Evolutionary conservation across 2,113 vertebrate species (phyloP).

Genomic region (Furnarius figulus): DNA sequence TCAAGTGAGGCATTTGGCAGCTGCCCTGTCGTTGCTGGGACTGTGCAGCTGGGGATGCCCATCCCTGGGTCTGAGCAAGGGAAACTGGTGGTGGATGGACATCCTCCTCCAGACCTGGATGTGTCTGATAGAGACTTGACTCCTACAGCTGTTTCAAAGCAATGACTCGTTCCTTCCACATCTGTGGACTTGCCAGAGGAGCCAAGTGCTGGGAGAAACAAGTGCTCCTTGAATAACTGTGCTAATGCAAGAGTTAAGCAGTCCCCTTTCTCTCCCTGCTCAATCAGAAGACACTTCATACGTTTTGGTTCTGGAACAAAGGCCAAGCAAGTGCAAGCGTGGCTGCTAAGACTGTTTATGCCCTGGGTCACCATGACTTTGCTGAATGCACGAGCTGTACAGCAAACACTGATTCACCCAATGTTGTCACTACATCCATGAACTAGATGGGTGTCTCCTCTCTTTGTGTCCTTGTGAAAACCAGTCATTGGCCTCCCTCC

Average conservation of each 20-base stretch:
- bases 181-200: no score
- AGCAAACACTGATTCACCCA: constrained; percentile 21
- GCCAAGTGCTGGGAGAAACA: neutral
- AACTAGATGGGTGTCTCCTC: neutral
- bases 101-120: neutral
- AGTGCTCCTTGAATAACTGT: neutral
- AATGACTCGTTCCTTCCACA: fast-evolving
- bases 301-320: constrained; percentile 3
- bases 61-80: neutral
- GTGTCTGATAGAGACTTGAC: neutral
- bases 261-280: neutral
- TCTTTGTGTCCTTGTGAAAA: neutral
- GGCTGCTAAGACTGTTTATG: neutral
- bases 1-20: neutral
- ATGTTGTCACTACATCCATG: neutral
- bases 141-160: neutral
- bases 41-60: neutral
- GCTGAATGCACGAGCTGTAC: neutral
- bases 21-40: neutral
- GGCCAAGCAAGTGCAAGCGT: neutral
- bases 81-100: neutral
- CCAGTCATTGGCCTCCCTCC: neutral
- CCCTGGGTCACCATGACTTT: constrained; percentile 32
- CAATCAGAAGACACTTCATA: neutral
- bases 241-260: neutral